phyloP scores from a whole-genome alignment of 2,113 vertebrate species.

The Saccopteryx leptura region DNA sequence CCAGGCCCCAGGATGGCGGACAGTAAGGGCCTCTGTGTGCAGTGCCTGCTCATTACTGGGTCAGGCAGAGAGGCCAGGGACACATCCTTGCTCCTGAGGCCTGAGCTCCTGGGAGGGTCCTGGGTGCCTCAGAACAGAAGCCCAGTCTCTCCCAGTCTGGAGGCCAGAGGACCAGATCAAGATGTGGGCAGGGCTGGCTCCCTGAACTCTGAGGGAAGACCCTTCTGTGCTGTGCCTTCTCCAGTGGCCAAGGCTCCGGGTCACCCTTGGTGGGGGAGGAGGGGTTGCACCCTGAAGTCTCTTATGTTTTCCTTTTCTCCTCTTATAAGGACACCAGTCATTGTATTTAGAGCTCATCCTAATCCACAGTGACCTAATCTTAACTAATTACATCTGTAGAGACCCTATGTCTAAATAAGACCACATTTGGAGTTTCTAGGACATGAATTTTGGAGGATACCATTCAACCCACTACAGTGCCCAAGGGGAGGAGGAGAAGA shows the following conservation, averaged over 20 bases:
- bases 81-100: neutral
- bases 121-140: accelerated
- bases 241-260: neutral
- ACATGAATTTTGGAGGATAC: neutral
- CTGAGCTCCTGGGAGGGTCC: neutral
- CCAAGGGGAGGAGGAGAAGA: neutral
- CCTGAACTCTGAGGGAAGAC: neutral
- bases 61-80: neutral
- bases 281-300: neutral
- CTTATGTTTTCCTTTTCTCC: too few species aligned
- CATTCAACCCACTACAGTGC: neutral
- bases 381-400: neutral
- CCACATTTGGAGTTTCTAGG: neutral
- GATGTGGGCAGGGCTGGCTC: neutral
- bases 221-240: accelerated
- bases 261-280: too few species aligned
- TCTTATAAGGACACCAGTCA: too few species aligned
- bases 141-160: accelerated
- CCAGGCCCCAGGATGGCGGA: neutral
- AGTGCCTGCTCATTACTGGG: neutral
- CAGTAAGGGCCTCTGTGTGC: neutral
- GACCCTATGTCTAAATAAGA: neutral
- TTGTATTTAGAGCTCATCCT: neutral
- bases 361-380: neutral
- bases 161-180: neutral